Evolutionary conservation across 1,140 invertebrate species (phyloP).

Genomic region (Vanessa tameamea): DNA sequence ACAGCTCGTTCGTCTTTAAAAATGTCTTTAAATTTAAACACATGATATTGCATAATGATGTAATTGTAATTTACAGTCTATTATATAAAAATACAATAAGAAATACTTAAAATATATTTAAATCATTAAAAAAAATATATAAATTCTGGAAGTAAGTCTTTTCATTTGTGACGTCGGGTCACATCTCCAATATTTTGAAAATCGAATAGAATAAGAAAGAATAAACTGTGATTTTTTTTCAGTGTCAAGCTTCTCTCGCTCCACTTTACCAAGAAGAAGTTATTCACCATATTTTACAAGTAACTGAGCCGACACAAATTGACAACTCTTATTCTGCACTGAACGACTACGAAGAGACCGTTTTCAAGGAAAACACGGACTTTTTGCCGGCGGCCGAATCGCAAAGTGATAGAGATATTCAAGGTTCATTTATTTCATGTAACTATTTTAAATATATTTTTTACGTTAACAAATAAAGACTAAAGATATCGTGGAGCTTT

Average conservation of each 20-base stretch:
- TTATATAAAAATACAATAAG: too few species aligned
- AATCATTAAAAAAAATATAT: too few species aligned
- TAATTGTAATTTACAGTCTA: too few species aligned
- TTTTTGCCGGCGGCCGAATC: conserved; percentile 28
- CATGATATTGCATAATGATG: too few species aligned
- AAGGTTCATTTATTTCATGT: not conserved
- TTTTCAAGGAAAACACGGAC: conserved; percentile 13
- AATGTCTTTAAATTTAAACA: too few species aligned
- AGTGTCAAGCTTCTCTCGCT: conserved; percentile 70
- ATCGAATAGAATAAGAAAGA: too few species aligned
- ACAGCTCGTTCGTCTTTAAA: too few species aligned
- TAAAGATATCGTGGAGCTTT: too few species aligned
- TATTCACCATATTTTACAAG: conserved; percentile 40
- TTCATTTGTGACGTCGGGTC: too few species aligned
- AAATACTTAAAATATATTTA: too few species aligned
- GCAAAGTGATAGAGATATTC: conserved; percentile 26
- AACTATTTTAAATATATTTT: not conserved
- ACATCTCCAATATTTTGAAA: not conserved
- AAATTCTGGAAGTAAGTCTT: too few species aligned
- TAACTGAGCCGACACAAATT: conserved; percentile 24
- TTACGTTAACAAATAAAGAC: too few species aligned
- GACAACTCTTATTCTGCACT: conserved; percentile 8
- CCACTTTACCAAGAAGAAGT: conserved; percentile 65
- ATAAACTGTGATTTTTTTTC: conserved; percentile 31
- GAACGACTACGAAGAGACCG: not conserved